Evolutionary conservation across 2,888 invertebrate genomes (phyloP).

Genomic region (Scotopteryx bipunctaria): DNA sequence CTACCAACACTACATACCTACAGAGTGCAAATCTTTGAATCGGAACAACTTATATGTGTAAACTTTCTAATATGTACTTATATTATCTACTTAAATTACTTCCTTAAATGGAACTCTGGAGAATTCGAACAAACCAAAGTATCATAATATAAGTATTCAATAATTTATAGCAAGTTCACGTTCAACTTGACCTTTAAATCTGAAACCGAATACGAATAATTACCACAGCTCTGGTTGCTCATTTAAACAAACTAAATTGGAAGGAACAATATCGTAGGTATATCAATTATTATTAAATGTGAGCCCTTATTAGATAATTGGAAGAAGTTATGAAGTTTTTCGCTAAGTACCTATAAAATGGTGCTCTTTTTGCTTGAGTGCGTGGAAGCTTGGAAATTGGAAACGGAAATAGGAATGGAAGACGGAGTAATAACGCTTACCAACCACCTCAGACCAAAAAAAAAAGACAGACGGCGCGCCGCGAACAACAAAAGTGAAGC

Average conservation of each 20-base stretch:
- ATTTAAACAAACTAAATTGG: constrained; percentile 23
- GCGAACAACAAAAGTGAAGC: no score
- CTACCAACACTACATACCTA: no score
- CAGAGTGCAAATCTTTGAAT: no score
- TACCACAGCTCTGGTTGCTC: constrained; percentile 10
- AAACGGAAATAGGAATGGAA: no score
- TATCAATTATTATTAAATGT: constrained; percentile 16
- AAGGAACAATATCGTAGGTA: constrained; percentile 11
- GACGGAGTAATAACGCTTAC: no score
- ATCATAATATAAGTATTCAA: not conserved
- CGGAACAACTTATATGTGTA: no score
- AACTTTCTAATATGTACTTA: not conserved
- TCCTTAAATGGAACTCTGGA: not conserved
- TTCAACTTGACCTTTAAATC: constrained; percentile 10
- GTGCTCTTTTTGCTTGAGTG: not conserved
- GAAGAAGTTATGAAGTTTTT: not conserved
- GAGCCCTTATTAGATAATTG: constrained; percentile 5
- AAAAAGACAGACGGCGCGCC: no score
- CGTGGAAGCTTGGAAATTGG: no score
- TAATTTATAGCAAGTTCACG: not conserved
- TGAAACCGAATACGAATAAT: constrained; percentile 11
- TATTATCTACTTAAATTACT: not conserved
- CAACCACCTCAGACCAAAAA: no score
- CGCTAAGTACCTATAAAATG: not conserved
- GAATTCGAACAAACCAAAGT: not conserved